Evolutionary conservation across 2,888 invertebrate species (phyloP).

Genomic region (Napeogenes inachia): DNA sequence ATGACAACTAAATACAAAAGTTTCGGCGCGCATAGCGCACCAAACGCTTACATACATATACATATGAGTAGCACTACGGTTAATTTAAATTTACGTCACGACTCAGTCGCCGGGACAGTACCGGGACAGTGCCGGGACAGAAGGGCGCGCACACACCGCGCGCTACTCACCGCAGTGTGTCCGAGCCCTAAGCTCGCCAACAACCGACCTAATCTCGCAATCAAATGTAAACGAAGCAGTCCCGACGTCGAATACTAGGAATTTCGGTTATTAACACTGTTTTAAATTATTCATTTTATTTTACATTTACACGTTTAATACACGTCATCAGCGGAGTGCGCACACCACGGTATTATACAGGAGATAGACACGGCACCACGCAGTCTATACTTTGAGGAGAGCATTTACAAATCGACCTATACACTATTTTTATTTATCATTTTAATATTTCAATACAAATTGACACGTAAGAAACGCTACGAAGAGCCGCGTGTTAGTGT

Average conservation of each 20-base stretch:
- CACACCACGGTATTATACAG: conserved; percentile 12
- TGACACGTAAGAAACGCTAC: conserved; percentile 26
- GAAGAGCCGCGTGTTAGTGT: conserved; percentile 15
- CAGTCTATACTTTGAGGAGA: conserved; percentile 19
- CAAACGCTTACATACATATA: conserved; percentile 68
- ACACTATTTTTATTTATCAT: conserved; percentile 25
- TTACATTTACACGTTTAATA: conserved; percentile 43
- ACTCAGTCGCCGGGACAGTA: conserved; percentile 30
- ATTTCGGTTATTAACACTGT: conserved; percentile 53
- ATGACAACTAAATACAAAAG: conserved; percentile 73
- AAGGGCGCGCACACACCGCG: conserved; percentile 18
- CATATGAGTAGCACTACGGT: conserved; percentile 69
- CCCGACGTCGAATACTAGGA: conserved; percentile 42
- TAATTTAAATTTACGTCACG: conserved; percentile 51
- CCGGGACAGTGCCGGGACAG: conserved; percentile 3
- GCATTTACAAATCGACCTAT: conserved; percentile 31
- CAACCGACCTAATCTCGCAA: conserved; percentile 30
- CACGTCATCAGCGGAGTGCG: conserved; percentile 28
- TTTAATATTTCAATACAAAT: conserved; percentile 32
- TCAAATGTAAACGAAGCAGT: conserved; percentile 26
- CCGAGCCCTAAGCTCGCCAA: conserved; percentile 18
- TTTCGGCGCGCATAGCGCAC: conserved; percentile 66
- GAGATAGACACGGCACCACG: conserved; percentile 14
- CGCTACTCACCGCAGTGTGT: conserved; percentile 17
- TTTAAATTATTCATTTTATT: conserved; percentile 45